These are phyloP conservation scores for Thelohanellus kitauei DNA, from an alignment of 30 jellyfish, hydroid and myxozoan genomes.

Conservation along the genomic window DNA sequence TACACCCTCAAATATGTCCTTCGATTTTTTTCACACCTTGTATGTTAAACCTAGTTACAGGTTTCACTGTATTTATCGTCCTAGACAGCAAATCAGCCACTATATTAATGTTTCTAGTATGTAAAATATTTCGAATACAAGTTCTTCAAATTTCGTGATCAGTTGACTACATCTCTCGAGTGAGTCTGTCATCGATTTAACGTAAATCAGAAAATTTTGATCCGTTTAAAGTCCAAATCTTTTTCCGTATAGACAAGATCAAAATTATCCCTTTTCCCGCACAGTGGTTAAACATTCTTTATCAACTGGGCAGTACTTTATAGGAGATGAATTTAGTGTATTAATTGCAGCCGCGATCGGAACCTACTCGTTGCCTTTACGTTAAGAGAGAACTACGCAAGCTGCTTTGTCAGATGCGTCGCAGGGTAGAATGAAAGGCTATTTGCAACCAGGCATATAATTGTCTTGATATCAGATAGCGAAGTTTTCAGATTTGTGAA, in stretches of 20 bases:
- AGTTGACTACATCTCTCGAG: neutral
- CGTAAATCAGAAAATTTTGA: too few species aligned
- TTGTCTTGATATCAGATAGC: slow-evolving; percentile 2
- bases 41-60: too few species aligned
- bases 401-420: slow-evolving; percentile 14
- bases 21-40: too few species aligned
- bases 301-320: slow-evolving; percentile 1
- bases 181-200: too few species aligned
- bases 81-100: too few species aligned
- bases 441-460: slow-evolving; percentile 9
- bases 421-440: slow-evolving; percentile 6
- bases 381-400: slow-evolving; percentile 18
- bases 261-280: neutral
- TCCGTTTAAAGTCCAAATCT: neutral
- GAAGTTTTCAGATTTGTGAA: slow-evolving; percentile 2
- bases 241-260: neutral
- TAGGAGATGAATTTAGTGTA: slow-evolving; percentile 2
- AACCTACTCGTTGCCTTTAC: neutral
- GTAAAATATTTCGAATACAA: too few species aligned
- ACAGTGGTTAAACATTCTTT: neutral
- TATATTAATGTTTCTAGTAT: too few species aligned
- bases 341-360: slow-evolving; percentile 16
- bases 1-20: too few species aligned
- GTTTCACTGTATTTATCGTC: too few species aligned
- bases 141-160: too few species aligned